Conservation (phyloP, 2,888 invertebrate genomes). For the Archaeoteleia sp. region DNA sequence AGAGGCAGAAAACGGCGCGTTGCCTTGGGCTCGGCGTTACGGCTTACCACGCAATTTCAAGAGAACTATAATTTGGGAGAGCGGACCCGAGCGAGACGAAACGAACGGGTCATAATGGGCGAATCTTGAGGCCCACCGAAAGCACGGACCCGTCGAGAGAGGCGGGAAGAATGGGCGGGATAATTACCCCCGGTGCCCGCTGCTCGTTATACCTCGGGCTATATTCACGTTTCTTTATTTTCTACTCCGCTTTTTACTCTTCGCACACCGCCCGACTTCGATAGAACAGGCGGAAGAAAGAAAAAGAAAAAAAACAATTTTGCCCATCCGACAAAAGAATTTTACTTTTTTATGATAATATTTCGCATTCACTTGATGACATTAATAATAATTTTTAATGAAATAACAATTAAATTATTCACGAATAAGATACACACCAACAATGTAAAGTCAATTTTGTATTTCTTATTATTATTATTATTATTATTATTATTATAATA, state of each 20-base stretch:
- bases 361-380: conserved; percentile 20
- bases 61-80: conserved; percentile 70
- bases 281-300: conserved; percentile 39
- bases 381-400: no score
- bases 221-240: conserved; percentile 55
- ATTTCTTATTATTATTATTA: no score
- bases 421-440: no score
- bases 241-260: conserved; percentile 52
- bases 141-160: conserved; percentile 63
- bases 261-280: conserved; percentile 52
- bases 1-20: conserved; percentile 41
- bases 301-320: conserved; percentile 39
- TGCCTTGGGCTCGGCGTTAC: conserved; percentile 62
- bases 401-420: no score
- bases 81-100: conserved; percentile 57
- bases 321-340: conserved; percentile 42
- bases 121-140: conserved; percentile 66
- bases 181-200: conserved; percentile 72
- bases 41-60: conserved; percentile 71
- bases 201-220: conserved; percentile 70
- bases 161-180: conserved; percentile 74
- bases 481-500: no score
- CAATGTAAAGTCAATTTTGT: no score
- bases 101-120: conserved; percentile 64
- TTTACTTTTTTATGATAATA: conserved; percentile 42